Conservation (phyloP, 2,797 vertebrate genomes). For the Yasuhikotakia modesta region DNA sequence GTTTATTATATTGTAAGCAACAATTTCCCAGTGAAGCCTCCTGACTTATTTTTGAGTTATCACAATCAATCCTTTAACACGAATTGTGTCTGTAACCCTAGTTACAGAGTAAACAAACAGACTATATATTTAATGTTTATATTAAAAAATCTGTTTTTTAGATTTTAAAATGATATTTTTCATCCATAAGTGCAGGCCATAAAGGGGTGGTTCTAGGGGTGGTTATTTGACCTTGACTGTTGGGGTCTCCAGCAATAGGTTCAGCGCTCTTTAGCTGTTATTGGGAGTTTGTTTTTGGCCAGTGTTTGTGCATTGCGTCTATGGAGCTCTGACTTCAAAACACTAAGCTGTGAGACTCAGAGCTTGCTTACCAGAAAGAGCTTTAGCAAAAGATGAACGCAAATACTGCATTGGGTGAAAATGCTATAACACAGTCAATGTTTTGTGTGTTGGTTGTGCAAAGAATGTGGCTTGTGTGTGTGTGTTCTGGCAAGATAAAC, state of each 20-base stretch:
- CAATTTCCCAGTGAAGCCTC: not conserved
- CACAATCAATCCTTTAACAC: not conserved
- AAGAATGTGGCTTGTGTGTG: constrained; percentile 6
- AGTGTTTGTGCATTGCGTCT: constrained; percentile 14
- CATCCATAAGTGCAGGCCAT: no score
- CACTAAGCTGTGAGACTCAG: constrained; percentile 26
- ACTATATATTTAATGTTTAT: not conserved
- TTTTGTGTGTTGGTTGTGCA: constrained; percentile 8
- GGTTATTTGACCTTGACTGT: not conserved
- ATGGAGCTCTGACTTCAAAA: not conserved
- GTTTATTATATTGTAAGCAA: no score
- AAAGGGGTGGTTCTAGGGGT: no score
- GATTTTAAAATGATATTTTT: no score
- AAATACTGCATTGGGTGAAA: constrained; percentile 37
- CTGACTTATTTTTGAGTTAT: constrained; percentile 2
- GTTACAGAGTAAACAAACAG: not conserved
- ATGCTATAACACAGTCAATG: constrained; percentile 15
- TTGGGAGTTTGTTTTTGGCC: constrained; percentile 5
- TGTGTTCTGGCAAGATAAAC: constrained; percentile 2
- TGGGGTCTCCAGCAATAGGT: constrained; percentile 5
- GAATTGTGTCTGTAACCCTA: no score
- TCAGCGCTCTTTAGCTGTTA: constrained; percentile 5
- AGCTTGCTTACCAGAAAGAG: constrained; percentile 34
- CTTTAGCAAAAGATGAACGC: constrained; percentile 26
- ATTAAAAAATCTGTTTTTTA: not conserved